These are phyloP conservation scores for Halichondria panicea DNA, from an alignment of 37 sponge, comb jelly and placozoan species.

Conservation along the genomic window DNA sequence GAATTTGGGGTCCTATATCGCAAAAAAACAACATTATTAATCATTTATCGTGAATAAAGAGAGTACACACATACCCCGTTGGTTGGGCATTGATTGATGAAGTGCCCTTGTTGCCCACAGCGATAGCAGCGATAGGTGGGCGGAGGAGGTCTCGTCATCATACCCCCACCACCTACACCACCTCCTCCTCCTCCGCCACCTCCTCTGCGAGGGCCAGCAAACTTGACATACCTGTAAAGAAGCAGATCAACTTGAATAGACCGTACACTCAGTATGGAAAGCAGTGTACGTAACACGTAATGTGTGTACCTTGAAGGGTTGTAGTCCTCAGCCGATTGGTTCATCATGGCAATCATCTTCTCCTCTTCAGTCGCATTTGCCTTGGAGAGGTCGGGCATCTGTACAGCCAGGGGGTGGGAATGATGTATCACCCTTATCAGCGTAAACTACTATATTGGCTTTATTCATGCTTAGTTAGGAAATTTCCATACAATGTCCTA, in stretches of 20 bases:
- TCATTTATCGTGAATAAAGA: background rate
- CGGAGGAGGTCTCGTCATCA: constrained; percentile 54
- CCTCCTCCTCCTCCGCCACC: constrained; percentile 20
- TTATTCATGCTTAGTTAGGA: too few relatives aligned
- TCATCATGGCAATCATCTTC: constrained; percentile 89
- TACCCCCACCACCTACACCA: background rate
- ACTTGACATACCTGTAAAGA: constrained; percentile 31
- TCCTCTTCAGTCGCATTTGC: constrained; percentile 87
- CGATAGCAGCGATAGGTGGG: constrained; percentile 85
- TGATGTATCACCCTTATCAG: background rate
- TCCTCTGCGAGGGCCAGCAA: background rate
- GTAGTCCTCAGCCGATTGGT: constrained; percentile 72
- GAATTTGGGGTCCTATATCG: constrained; percentile 51
- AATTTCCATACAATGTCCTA: too few relatives aligned
- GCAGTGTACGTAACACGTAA: background rate
- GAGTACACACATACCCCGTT: constrained; percentile 64
- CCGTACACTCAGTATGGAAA: too few relatives aligned
- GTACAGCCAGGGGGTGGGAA: background rate
- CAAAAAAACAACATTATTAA: background rate
- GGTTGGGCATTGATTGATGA: constrained; percentile 88
- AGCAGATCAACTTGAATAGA: background rate
- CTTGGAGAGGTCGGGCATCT: constrained; percentile 77
- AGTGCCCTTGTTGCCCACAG: constrained; percentile 88
- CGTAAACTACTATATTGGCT: background rate
- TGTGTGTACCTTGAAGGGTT: constrained; percentile 68